Evolutionary conservation across 2,797 vertebrate genomes (phyloP), one percentile per base, ranked within the genome.

Genomic region (Gallinago solitaria): DNA sequence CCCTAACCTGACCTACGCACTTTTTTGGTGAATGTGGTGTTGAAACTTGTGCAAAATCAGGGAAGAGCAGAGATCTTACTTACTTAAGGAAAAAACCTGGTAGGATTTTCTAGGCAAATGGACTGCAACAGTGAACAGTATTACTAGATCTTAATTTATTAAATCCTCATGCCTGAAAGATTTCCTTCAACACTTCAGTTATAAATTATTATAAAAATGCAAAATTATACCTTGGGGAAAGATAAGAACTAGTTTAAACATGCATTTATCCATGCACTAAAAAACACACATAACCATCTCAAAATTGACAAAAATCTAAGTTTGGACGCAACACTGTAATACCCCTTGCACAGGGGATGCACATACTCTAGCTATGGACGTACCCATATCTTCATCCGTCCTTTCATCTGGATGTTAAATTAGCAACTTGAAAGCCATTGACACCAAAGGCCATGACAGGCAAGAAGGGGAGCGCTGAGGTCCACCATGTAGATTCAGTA

Each of bases 51-150:
- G 21, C n/a, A 84, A 78, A 91, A 37, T 2, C 1, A 1, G 27
- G 10, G 15, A 90, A 67, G 8, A 71, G 5, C 14, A 45, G 25
- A 86, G 13, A 64, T 10, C 19, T 86, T 56, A 32, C 25, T 33
- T 57, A 8, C 35, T 74, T 59, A 91, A 70, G n/a, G 37, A 83
- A 74, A 74, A 96, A 90, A 50, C 1, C n/a, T 33, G 16, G 19
- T 41, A 41, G 30, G 20, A 83, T 80, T 70, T 89, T 80, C 83
- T 35, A 84, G 43, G 51, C 35, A 93, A 94, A 86, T 21, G 12
- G 43, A 81, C 2, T 76, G 50, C 41, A 64, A 61, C 5, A 41
- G 9, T 37, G 16, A 65, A 59, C 11, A 37, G 32, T 24, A 11
- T 71, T 91, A 61, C 30, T 60, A 68, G 16, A 87, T 45, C 11